A percentile compares a stretch with the other conserved stretches of the same genome.
phyloP scores from a whole-genome alignment of 2,113 vertebrate genomes.

The Melanerpes formicivorus region DNA sequence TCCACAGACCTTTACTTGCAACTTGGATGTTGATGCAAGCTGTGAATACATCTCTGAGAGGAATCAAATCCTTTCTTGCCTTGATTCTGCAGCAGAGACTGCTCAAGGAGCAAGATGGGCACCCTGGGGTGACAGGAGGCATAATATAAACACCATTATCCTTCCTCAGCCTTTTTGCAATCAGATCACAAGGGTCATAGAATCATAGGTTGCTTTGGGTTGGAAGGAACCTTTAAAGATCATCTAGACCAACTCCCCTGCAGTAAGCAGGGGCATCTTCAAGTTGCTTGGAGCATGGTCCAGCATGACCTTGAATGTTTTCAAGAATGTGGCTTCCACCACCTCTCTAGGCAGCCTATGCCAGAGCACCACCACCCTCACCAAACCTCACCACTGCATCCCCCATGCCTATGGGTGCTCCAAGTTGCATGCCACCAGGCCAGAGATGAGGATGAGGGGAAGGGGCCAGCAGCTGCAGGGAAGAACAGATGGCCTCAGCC shows the following conservation, averaged over 20 bases:
- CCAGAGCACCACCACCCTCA: background rate
- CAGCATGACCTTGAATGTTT: background rate
- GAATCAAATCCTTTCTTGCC: background rate
- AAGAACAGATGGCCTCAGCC: conserved; percentile 6
- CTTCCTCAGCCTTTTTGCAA: background rate
- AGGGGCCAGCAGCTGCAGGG: background rate
- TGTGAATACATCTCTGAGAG: background rate
- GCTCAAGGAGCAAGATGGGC: background rate
- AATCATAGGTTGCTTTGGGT: background rate
- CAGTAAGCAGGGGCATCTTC: background rate
- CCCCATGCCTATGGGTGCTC: background rate
- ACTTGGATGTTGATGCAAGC: background rate
- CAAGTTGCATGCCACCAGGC: rapidly evolving
- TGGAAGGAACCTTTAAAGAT: background rate
- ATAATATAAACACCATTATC: background rate
- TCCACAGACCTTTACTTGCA: background rate
- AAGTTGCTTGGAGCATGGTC: background rate
- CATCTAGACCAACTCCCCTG: background rate
- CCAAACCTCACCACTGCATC: background rate
- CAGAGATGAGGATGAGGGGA: background rate
- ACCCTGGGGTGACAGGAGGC: rapidly evolving
- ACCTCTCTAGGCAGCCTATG: background rate
- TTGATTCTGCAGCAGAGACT: background rate
- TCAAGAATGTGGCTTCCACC: background rate
- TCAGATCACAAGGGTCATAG: background rate